Evolutionary conservation across 1,140 invertebrate genomes (phyloP), one percentile per base, ranked within the genome.

Genomic region (Chlorops oryzae): DNA sequence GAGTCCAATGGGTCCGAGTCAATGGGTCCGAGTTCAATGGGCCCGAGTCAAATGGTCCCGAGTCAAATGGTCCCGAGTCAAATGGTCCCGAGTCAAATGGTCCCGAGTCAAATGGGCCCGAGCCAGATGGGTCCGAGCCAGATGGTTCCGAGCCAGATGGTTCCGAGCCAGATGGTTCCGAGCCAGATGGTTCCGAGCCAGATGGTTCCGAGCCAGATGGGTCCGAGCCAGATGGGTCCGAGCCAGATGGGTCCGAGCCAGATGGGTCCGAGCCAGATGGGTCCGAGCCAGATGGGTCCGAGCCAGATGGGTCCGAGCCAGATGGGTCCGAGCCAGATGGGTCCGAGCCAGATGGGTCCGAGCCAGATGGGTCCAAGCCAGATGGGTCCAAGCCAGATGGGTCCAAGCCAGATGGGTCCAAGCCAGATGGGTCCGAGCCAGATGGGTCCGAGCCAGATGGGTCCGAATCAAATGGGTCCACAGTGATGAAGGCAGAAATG

Each of bases 401-500:
- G 59, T 15, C 59, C 59, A 15, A 62, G 57, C 64, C 65, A 68
- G 21, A 68, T 67, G 17, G 61, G 64, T 7, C 57, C 64, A 37
- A 65, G 56, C 5, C 63, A 57, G 2, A 57, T 59, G 23, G 56
- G 59, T 15, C 59, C 59, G n/a, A 62, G 57, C 64, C 65, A 68
- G 21, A 68, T 67, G 17, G 61, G 64, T 7, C 57, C 64, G 35
- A 65, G 56, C 5, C 63, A 57, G 2, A 57, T 59, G 23, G 56
- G 59, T 15, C 59, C 59, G n/a, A 62, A 59, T 12, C 62, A n/a
- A n/a, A n/a, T 64, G 17, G 66, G 65, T 50, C 66, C 65, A 43
- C 65, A 70, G 65, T 70, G 66, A 70, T 70, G 65, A 69, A 68
- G 65, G 65, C 65, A 65, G 48, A 69, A 68, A 61, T 65, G 65